These are phyloP conservation scores for Drosophila subobscura DNA, from an alignment of 1,140 invertebrate species.

Conservation along the genomic window DNA sequence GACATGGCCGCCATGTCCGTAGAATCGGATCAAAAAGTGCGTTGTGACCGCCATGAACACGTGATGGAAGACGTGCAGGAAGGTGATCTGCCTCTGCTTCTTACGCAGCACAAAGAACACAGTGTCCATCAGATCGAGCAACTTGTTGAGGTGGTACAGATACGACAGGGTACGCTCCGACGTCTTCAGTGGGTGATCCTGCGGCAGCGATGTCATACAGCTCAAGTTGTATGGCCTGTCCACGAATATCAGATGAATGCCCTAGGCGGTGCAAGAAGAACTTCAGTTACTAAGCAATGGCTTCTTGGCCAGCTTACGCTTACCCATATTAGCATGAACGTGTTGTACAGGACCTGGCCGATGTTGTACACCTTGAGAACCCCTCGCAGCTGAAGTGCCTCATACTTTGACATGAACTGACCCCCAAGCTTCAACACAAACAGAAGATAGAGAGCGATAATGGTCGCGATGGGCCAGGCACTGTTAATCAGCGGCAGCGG, in stretches of 20 bases:
- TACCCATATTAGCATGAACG: slow-evolving; percentile 19
- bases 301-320: not conserved
- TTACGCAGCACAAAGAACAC: slow-evolving; percentile 52
- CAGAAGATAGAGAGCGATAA: slow-evolving; percentile 89
- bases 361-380: slow-evolving; percentile 92
- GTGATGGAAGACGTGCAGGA: slow-evolving; percentile 84
- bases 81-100: slow-evolving; percentile 37
- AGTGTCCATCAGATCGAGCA: slow-evolving; percentile 40
- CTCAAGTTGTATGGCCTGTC: slow-evolving; percentile 24
- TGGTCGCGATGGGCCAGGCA: slow-evolving; percentile 88
- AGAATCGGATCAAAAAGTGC: slow-evolving; percentile 18
- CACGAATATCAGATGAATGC: slow-evolving; percentile 11
- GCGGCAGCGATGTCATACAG: slow-evolving; percentile 33
- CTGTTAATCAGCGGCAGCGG: slow-evolving; percentile 87
- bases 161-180: slow-evolving; percentile 32
- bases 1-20: slow-evolving; percentile 86
- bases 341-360: slow-evolving; percentile 84
- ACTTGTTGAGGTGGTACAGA: slow-evolving; percentile 46
- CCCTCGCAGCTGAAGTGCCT: slow-evolving; percentile 90
- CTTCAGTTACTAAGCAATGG: not conserved
- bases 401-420: slow-evolving; percentile 90
- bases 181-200: slow-evolving; percentile 30
- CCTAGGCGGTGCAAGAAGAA: not conserved
- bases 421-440: slow-evolving; percentile 87
- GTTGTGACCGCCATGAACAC: slow-evolving; percentile 74